phyloP scores from a whole-genome alignment of 2,113 vertebrate species.

The Halichoerus grypus region DNA sequence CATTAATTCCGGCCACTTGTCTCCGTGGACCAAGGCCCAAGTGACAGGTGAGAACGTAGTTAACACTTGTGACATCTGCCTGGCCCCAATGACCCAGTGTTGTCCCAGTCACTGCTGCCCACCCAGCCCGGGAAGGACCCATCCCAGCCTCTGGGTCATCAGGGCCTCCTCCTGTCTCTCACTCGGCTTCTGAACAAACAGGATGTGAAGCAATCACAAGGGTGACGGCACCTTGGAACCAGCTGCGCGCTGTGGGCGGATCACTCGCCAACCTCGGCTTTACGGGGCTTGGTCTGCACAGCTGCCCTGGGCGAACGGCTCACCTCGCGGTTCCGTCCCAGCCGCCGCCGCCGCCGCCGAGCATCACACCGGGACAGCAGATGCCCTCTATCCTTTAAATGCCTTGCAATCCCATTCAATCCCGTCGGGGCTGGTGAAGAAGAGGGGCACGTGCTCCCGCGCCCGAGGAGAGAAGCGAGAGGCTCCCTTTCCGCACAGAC shows the following conservation, averaged over 20 bases:
- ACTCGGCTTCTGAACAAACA: constrained; percentile 38
- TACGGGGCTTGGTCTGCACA: background rate
- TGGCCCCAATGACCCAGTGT: background rate
- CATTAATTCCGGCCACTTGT: background rate
- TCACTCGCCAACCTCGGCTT: background rate
- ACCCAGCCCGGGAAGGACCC: background rate
- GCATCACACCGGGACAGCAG: background rate
- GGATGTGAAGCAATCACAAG: constrained; percentile 45
- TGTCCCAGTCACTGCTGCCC: background rate
- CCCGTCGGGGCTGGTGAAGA: background rate
- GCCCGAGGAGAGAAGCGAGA: rapidly evolving
- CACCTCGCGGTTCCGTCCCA: background rate
- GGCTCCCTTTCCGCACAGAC: background rate
- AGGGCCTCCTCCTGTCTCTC: background rate
- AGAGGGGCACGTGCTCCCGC: background rate
- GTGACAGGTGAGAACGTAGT: background rate
- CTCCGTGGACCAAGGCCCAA: background rate
- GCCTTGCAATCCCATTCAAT: background rate
- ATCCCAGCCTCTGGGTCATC: background rate
- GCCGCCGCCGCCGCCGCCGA: background rate
- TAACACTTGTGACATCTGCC: background rate
- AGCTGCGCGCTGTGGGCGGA: background rate
- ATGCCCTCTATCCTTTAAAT: constrained; percentile 25
- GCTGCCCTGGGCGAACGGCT: constrained; percentile 7
- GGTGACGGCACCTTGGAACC: background rate